These are phyloP conservation scores for Periparus ater DNA, from an alignment of 2,797 vertebrate genomes.

Conservation along the genomic window DNA sequence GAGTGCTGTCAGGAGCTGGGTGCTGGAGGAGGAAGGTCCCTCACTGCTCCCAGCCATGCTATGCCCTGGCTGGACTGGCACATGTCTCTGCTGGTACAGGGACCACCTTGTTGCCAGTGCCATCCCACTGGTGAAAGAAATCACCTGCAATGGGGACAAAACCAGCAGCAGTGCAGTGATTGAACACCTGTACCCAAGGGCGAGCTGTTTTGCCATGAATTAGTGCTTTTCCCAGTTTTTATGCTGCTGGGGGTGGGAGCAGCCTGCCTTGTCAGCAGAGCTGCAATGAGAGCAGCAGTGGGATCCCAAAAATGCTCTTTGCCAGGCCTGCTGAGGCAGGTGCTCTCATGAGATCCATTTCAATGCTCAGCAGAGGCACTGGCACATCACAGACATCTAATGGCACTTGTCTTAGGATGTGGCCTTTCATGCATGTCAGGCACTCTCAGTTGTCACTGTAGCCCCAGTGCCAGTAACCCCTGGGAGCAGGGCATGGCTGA, in stretches of 20 bases:
- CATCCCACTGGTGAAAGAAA: not conserved
- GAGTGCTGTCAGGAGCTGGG: not conserved
- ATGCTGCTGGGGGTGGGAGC: not conserved
- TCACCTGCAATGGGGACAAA: not conserved
- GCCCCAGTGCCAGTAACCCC: conserved; percentile 54
- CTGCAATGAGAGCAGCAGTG: not conserved
- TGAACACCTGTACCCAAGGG: not conserved
- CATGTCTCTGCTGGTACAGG: rapidly evolving
- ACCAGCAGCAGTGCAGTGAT: not conserved
- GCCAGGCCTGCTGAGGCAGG: conserved; percentile 59
- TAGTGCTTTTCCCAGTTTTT: not conserved
- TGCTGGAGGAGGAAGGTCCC: not conserved
- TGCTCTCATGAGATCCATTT: not conserved
- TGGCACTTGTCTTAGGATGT: conserved; percentile 64
- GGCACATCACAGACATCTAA: conserved; percentile 43
- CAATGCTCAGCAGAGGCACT: conserved; percentile 51
- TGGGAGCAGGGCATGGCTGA: not conserved
- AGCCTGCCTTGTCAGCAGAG: not conserved
- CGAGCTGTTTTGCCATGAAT: not conserved
- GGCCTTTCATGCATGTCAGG: conserved; percentile 64
- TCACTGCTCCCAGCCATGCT: rapidly evolving
- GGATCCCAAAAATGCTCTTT: conserved; percentile 69
- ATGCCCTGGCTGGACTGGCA: not conserved
- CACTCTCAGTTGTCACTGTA: conserved; percentile 37
- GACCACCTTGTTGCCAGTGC: not conserved